Conservation (phyloP, 2,797 vertebrate species). For the Melanotaenia parkinsoni region DNA sequence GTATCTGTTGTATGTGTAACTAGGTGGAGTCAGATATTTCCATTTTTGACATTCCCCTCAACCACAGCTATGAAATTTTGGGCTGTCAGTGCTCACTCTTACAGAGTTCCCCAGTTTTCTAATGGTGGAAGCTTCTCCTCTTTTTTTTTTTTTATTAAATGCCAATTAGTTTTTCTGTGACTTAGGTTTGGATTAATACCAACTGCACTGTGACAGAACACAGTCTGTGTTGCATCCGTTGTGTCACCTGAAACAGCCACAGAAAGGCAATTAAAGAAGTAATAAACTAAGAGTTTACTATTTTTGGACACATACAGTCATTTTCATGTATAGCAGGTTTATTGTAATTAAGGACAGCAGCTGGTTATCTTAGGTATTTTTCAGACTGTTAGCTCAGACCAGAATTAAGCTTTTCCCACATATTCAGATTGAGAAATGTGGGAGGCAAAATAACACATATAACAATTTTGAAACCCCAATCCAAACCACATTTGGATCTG, state of each 20-base stretch:
- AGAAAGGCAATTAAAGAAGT: not conserved
- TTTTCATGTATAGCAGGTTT: not conserved
- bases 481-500: not conserved
- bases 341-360: not conserved
- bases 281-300: not conserved
- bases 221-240: not conserved
- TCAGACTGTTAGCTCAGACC: not conserved
- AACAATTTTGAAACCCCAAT: not conserved
- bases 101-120: constrained; percentile 12
- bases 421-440: not conserved
- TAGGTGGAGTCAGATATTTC: constrained; percentile 49
- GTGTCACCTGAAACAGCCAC: not conserved
- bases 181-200: not conserved
- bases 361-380: not conserved
- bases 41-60: constrained; percentile 33
- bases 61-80: constrained; percentile 23
- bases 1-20: constrained; percentile 38
- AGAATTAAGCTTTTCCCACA: not conserved
- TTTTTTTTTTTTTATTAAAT: constrained; percentile 3
- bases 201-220: not conserved
- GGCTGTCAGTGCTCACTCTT: constrained; percentile 4
- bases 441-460: not conserved
- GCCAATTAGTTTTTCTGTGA: constrained; percentile 1
- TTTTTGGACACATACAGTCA: not conserved
- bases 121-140: constrained; percentile 1